phyloP scores from a whole-genome alignment of 2,113 vertebrate genomes.

The Lepus timidus region DNA sequence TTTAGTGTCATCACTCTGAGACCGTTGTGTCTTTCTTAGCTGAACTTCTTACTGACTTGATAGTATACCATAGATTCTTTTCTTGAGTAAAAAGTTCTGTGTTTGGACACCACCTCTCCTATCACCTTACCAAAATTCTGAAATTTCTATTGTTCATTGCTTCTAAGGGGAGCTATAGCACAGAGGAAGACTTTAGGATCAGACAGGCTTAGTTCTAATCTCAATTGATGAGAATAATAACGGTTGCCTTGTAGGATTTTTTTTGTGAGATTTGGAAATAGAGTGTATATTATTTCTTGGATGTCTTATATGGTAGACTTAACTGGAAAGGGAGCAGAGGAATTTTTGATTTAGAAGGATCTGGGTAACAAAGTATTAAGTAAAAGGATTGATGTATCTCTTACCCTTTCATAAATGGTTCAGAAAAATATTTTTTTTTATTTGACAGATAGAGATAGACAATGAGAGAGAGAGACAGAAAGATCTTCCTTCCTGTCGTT shows the following conservation, averaged over 20 bases:
- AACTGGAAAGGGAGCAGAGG: background rate
- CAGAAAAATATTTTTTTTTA: background rate
- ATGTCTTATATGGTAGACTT: background rate
- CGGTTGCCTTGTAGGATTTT: background rate
- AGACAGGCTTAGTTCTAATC: background rate
- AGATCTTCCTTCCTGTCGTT: no score
- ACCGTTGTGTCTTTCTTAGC: background rate
- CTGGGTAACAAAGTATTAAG: background rate
- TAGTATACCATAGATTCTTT: background rate
- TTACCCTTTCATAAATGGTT: background rate
- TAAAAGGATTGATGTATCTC: background rate
- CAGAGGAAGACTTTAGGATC: background rate
- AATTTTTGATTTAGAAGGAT: slow-evolving; percentile 32
- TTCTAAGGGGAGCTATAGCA: background rate
- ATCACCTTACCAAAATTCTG: background rate
- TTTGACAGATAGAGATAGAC: no score
- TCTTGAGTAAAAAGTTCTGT: background rate
- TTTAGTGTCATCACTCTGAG: background rate
- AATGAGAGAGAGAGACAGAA: no score
- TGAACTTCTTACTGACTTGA: background rate
- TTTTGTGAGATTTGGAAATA: background rate
- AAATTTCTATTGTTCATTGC: background rate
- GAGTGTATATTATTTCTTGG: background rate
- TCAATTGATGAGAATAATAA: background rate
- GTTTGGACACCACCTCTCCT: background rate